phyloP scores from a whole-genome alignment of 2,113 vertebrate species.

The Elanus axillaris region DNA sequence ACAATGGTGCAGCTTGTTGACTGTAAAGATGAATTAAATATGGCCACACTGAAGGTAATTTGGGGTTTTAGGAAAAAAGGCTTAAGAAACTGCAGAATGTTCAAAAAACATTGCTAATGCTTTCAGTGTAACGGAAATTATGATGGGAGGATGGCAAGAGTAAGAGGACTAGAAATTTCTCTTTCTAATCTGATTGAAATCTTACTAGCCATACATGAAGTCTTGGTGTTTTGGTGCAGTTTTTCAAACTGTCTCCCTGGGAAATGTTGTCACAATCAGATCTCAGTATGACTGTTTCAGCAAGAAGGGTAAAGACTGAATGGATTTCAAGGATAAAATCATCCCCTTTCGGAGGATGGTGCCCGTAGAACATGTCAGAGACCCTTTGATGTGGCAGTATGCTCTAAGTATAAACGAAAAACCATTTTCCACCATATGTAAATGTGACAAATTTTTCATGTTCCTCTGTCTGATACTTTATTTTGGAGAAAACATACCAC shows the following conservation, averaged over 20 bases:
- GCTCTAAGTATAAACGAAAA: neutral
- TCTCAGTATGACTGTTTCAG: neutral
- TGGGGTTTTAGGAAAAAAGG: neutral
- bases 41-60: constrained; percentile 71
- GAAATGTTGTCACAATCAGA: neutral
- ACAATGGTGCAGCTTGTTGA: neutral
- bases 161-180: neutral
- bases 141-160: neutral
- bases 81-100: neutral
- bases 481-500: neutral
- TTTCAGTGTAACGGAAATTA: neutral
- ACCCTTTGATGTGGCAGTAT: neutral
- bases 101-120: neutral
- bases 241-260: neutral
- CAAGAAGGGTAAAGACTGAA: neutral
- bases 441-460: neutral
- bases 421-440: neutral
- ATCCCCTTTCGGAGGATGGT: neutral
- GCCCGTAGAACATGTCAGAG: neutral
- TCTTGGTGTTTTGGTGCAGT: neutral
- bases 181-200: neutral
- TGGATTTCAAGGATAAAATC: neutral
- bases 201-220: neutral
- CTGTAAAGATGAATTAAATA: constrained; percentile 41
- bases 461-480: neutral